Conservation (phyloP, 2,113 vertebrate genomes). For the Plestiodon gilberti region DNA sequence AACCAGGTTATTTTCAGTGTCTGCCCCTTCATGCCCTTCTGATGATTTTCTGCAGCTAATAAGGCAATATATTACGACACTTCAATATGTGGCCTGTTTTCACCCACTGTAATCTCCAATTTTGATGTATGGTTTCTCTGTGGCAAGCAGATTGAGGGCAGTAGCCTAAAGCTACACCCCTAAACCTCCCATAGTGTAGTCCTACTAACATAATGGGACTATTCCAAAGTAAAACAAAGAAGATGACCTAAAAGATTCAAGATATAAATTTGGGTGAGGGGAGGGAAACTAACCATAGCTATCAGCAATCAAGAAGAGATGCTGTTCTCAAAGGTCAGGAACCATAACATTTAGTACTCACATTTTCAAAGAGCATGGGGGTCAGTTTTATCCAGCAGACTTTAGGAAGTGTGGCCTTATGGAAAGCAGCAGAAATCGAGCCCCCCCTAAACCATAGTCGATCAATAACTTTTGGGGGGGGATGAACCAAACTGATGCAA, state of each 20-base stretch:
- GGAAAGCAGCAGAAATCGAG: too few relatives aligned
- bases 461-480: too few relatives aligned
- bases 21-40: background rate
- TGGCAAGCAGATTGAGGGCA: background rate
- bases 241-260: background rate
- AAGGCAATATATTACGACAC: background rate
- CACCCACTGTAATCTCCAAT: background rate
- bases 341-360: background rate
- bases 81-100: background rate
- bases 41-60: background rate
- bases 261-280: background rate
- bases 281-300: background rate
- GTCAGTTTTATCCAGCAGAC: background rate
- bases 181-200: background rate
- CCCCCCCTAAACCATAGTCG: too few relatives aligned
- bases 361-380: background rate
- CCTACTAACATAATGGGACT: background rate
- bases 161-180: background rate
- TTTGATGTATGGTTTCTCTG: background rate
- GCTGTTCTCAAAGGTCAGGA: background rate
- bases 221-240: background rate
- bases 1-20: background rate
- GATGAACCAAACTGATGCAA: too few relatives aligned
- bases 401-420: too few relatives aligned
- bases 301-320: background rate